phyloP scores from a whole-genome alignment of 92 coral and sea anemone species.

The Siderastrea radians region DNA sequence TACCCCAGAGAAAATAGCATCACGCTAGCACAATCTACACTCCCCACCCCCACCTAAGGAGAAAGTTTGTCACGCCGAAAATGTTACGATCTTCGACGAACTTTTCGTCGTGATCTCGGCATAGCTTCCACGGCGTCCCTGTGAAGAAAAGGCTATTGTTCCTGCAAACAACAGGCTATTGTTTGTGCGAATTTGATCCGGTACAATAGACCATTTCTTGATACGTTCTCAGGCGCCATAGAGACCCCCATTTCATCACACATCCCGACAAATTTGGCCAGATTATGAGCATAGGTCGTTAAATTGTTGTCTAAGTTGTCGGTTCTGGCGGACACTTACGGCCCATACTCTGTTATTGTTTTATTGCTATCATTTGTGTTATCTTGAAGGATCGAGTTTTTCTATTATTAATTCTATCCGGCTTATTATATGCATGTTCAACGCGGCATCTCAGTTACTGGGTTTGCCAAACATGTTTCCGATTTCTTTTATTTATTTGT shows the following conservation, averaged over 20 bases:
- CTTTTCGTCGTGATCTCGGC: too few relatives aligned
- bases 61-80: too few relatives aligned
- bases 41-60: too few relatives aligned
- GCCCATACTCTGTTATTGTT: not conserved
- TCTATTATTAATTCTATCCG: not conserved
- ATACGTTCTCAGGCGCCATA: slow-evolving; percentile 50
- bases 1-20: too few relatives aligned
- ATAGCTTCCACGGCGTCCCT: too few relatives aligned
- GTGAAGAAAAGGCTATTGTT: too few relatives aligned
- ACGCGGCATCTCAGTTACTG: not conserved
- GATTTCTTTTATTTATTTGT: not conserved
- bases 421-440: not conserved
- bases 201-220: too few relatives aligned
- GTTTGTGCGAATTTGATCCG: too few relatives aligned
- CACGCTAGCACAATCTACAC: too few relatives aligned
- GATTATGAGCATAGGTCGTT: not conserved
- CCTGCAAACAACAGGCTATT: too few relatives aligned
- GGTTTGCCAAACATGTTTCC: slow-evolving; percentile 38
- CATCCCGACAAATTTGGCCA: slow-evolving; percentile 1
- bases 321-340: not conserved
- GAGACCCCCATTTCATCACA: slow-evolving; percentile 40
- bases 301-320: not conserved
- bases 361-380: not conserved
- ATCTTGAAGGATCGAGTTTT: not conserved
- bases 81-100: too few relatives aligned